These are phyloP conservation scores for Argentina silus DNA, from an alignment of 2,797 vertebrate genomes.

Conservation along the genomic window DNA sequence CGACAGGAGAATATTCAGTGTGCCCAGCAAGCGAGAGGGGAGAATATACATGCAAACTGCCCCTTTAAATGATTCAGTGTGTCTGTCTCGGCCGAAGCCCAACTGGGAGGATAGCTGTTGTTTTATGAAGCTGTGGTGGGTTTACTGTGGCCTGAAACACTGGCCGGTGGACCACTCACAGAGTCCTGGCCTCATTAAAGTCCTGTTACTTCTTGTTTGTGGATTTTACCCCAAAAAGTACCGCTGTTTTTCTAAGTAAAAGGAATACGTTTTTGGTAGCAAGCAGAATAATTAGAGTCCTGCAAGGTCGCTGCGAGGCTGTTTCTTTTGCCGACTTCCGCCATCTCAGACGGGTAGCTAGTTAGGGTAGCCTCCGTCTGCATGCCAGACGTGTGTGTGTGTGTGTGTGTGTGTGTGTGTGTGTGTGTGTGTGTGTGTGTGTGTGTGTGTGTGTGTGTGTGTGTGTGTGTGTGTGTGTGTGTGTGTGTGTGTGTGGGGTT, in stretches of 20 bases:
- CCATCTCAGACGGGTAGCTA: slow-evolving; percentile 51
- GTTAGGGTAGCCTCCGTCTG: slow-evolving; percentile 39
- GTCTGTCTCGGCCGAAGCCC: slow-evolving; percentile 47
- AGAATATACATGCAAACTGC: slow-evolving; percentile 42
- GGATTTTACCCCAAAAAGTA: slow-evolving; percentile 23
- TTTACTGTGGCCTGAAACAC: slow-evolving; percentile 34
- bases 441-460: not conserved
- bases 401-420: not conserved
- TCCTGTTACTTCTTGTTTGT: slow-evolving; percentile 36
- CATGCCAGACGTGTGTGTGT: slow-evolving; percentile 4
- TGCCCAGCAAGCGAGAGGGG: slow-evolving; percentile 27
- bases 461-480: not conserved
- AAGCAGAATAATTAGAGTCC: slow-evolving; percentile 66
- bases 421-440: slow-evolving; percentile 26
- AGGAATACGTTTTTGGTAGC: slow-evolving; percentile 60
- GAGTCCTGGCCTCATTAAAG: slow-evolving; percentile 67
- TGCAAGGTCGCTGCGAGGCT: slow-evolving; percentile 43
- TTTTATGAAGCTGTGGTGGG: slow-evolving; percentile 56
- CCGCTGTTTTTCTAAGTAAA: slow-evolving; percentile 63
- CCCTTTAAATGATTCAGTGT: slow-evolving; percentile 37
- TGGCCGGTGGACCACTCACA: slow-evolving; percentile 46
- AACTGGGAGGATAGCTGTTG: slow-evolving; percentile 53
- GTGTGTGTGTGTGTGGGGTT: slow-evolving; percentile 22
- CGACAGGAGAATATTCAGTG: slow-evolving; percentile 44
- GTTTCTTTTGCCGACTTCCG: slow-evolving; percentile 30